Base-by-base conservation (phyloP, 2,797 vertebrate species). In the Lepus townsendii region DNA sequence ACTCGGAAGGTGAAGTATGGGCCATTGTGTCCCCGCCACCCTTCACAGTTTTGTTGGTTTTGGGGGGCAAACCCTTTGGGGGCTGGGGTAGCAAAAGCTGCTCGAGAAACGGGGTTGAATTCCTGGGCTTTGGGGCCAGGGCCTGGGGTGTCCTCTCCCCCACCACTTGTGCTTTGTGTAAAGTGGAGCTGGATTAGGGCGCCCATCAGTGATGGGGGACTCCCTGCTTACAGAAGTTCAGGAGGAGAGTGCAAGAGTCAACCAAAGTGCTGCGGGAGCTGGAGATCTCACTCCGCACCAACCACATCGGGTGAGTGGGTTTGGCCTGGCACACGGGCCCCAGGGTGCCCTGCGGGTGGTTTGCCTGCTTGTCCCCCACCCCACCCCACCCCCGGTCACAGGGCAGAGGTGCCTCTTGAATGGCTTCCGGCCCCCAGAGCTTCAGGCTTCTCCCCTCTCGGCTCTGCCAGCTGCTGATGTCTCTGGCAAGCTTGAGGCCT, bases 251-350 rank as follows among this genome's bases (percentile, higher is more conserved):
- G 77, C 99, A 99, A 97, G 99, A 99, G 97, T 99, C 99, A 2
- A 99, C 99, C 47, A 99, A 99, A 98, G 99, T 99, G 92, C 97
- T 99, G 95, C 98, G 99, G 32, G 99, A 99, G 97, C 98, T 99
- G 98, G 99, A 99, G 98, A 99, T 99, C 97, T 99, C 99, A 9
- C 98, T 99, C 94, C 98, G 99, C 97, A 99, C 99, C 57, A 99
- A 99, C 98, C 99, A 99, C 98, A 99, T 99, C 1, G 99, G 99
- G 99, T 99, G 98, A 99, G 98, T 97, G 4, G 78, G 71, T 75
- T 27, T 54, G 50, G 71, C 30, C 12, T 13, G 52, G 57, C 12
- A 0, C 38, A 30, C 2, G 26, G 69, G n/a, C 52, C 57, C 60
- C 35, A 19, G 12, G 38, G 8, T 71, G 72, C 30, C 69, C 82